Conservation (phyloP, 2,113 vertebrate species). For the Dolichallabes microphthalmus region DNA sequence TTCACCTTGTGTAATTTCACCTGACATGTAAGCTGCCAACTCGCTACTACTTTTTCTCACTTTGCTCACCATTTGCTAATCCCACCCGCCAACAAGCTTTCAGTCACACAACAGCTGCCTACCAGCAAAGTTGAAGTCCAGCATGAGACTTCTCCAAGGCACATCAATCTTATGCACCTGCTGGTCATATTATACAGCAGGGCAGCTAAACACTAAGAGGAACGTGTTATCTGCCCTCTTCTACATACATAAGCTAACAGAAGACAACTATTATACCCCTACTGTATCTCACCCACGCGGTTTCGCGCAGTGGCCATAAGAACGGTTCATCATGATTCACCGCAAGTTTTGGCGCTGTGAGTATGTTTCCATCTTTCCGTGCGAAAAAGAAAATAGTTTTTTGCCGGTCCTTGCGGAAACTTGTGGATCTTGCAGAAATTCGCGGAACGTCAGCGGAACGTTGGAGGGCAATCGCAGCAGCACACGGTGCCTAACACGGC, state of each 20-base stretch:
- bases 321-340: no score
- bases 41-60: background rate
- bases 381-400: no score
- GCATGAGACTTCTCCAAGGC: background rate
- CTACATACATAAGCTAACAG: background rate
- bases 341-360: no score
- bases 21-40: background rate
- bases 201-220: background rate
- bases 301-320: no score
- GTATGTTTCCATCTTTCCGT: no score
- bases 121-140: background rate
- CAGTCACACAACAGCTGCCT: background rate
- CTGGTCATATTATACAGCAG: background rate
- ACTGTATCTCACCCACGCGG: no score
- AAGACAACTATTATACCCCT: background rate
- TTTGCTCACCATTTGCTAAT: background rate
- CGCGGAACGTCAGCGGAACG: no score
- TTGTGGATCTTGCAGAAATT: no score
- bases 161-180: background rate
- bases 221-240: background rate
- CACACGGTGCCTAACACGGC: no score
- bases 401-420: no score
- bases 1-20: background rate
- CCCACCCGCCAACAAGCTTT: background rate
- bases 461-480: no score